Evolutionary conservation across 2,797 vertebrate genomes (phyloP).

Genomic region (Crocodylus rhombifer): DNA sequence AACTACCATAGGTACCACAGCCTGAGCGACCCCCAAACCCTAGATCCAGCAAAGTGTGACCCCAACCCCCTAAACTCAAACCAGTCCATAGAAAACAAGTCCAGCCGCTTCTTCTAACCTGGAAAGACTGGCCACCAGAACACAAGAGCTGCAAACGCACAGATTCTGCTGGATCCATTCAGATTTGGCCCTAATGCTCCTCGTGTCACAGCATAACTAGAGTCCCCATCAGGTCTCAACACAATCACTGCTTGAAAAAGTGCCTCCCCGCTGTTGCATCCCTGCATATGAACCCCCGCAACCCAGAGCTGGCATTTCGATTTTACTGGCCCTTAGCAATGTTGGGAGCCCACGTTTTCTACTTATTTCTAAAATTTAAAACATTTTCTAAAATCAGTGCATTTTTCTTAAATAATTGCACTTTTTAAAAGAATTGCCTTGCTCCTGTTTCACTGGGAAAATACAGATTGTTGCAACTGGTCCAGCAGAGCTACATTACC

Average conservation of each 20-base stretch:
- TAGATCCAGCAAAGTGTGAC: background rate
- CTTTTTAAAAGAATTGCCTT: background rate
- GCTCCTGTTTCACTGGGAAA: background rate
- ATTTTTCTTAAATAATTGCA: too few relatives aligned
- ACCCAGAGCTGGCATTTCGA: background rate
- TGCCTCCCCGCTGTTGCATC: background rate
- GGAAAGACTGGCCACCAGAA: too few relatives aligned
- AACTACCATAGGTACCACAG: rapidly evolving
- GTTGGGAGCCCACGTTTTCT: background rate
- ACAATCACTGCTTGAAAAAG: too few relatives aligned
- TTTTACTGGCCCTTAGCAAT: background rate
- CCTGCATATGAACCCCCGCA: background rate
- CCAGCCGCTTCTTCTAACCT: background rate
- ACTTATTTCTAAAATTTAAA: too few relatives aligned
- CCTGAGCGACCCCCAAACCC: background rate
- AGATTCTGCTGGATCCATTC: too few relatives aligned
- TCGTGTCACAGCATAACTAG: too few relatives aligned
- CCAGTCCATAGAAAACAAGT: background rate
- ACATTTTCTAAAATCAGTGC: too few relatives aligned
- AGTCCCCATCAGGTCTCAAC: too few relatives aligned
- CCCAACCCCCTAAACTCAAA: rapidly evolving
- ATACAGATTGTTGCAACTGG: background rate
- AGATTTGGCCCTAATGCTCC: too few relatives aligned
- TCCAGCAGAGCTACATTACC: background rate
- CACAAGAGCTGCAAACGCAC: too few relatives aligned